phyloP scores from a whole-genome alignment of 2,113 vertebrate species.

The Synchiropus splendidus region DNA sequence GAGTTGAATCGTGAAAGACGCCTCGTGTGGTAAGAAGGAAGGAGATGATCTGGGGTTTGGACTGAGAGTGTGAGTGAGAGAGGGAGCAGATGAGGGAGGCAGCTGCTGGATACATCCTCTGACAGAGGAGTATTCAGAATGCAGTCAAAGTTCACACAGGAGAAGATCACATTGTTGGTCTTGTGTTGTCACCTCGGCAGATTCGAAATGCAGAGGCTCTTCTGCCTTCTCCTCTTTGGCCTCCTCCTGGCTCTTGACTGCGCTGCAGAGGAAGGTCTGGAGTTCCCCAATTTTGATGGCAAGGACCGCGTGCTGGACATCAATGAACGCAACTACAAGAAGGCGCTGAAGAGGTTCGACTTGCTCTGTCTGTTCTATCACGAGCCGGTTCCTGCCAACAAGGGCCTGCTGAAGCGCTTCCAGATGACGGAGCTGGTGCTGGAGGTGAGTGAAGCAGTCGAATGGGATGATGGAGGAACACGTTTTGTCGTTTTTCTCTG shows the following conservation, averaged over 20 bases:
- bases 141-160: too few species aligned
- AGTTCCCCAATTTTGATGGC: slow-evolving; percentile 92
- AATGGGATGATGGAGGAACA: neutral
- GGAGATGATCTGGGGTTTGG: too few species aligned
- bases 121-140: too few species aligned
- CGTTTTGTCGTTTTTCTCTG: neutral
- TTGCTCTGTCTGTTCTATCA: slow-evolving; percentile 89
- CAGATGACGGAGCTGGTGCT: slow-evolving; percentile 91
- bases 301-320: slow-evolving; percentile 88
- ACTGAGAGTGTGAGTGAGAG: slow-evolving; percentile 1
- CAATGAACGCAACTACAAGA: slow-evolving; percentile 87
- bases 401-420: slow-evolving; percentile 81
- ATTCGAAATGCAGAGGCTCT: slow-evolving; percentile 22
- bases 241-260: slow-evolving; percentile 26
- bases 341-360: slow-evolving; percentile 82
- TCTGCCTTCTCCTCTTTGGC: slow-evolving; percentile 59
- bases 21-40: too few species aligned
- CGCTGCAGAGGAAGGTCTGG: slow-evolving; percentile 82
- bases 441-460: slow-evolving; percentile 74
- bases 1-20: slow-evolving; percentile 3
- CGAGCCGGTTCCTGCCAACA: slow-evolving; percentile 73
- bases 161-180: too few species aligned
- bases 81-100: slow-evolving; percentile 14
- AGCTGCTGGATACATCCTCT: neutral
- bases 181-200: too few species aligned